Base-by-base conservation (phyloP, 2,888 invertebrate genomes). In the Chymomyza amoena region DNA sequence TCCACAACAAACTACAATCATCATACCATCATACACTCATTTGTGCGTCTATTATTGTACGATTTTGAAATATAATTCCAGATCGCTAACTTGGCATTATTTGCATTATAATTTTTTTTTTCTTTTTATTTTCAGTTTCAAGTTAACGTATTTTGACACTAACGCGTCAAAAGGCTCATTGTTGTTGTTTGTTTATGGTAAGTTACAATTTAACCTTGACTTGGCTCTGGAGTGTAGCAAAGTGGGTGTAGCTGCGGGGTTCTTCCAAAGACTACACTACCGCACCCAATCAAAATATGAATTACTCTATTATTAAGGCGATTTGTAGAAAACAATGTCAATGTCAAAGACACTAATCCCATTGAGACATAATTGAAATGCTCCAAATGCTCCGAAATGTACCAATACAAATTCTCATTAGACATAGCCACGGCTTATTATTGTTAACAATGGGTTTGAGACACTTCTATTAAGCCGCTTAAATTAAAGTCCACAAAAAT, bases 321-420 rank as follows among this genome's bases (percentile, higher is more conserved):
- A 36, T 60, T 60, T 74, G 78, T 78, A 81, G 79, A 76, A 25
- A 75, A 88, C 81, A 86, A 81, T 88, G 84, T 86, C 84, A 84
- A 84, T 87, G 88, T 72, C 84, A 81, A 68, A 54, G 36, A 16
- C 5, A 16, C 45, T 76, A 76, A 76, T 80, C 68, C 69, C 64
- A 72, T 79, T 65, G n/a, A n/a, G 2, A 10, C 50, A 59, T 51
- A 59, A 59, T 65, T 59, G 59, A 60, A 59, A 65, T 51, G 25
- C 25, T 25, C 4, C 25, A 25, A 25, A n/a, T n/a, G 50, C 10
- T 59, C 61, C 20, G n/a, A 68, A 69, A 76, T 74, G 68, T 69
- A 68, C 36, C 65, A 59, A 32, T 32, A 57, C 57, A 57, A 57
- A 56, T 67, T 57, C 45, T 45, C n/a, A 52, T 64, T 64, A 60